Conservation (phyloP, 2,797 vertebrate genomes). For the Schizopygopsis malacanthus region DNA sequence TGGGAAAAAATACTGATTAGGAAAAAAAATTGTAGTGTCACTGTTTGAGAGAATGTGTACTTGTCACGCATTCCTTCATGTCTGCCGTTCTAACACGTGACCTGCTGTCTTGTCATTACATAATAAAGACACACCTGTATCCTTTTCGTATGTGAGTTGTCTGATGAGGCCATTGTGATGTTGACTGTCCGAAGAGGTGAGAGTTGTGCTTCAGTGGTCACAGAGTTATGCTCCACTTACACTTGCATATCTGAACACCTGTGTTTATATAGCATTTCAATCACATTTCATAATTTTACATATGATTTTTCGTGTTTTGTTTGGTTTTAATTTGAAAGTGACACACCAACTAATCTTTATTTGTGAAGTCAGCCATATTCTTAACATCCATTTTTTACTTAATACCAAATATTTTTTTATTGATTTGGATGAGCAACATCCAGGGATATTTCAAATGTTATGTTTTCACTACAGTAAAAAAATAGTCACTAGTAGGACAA, state of each 20-base stretch:
- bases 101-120: background rate
- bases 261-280: background rate
- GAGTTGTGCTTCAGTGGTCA: background rate
- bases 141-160: conserved; percentile 49
- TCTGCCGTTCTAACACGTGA: background rate
- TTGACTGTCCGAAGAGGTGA: conserved; percentile 57
- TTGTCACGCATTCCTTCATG: background rate
- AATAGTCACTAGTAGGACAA: too few relatives aligned
- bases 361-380: background rate
- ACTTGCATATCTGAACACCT: too few relatives aligned
- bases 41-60: background rate
- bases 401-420: background rate
- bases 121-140: conserved; percentile 56
- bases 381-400: background rate
- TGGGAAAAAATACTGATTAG: background rate
- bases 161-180: conserved; percentile 66
- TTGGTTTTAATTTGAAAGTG: too few relatives aligned
- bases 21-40: background rate
- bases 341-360: too few relatives aligned
- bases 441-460: background rate
- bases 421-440: background rate
- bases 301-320: background rate
- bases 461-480: background rate
- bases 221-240: background rate
- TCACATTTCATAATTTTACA: background rate